A percentile compares a stretch with the other conserved stretches of the same genome.
Conservation (phyloP, 2,797 vertebrate species). For the Poeciliopsis gracilis region DNA sequence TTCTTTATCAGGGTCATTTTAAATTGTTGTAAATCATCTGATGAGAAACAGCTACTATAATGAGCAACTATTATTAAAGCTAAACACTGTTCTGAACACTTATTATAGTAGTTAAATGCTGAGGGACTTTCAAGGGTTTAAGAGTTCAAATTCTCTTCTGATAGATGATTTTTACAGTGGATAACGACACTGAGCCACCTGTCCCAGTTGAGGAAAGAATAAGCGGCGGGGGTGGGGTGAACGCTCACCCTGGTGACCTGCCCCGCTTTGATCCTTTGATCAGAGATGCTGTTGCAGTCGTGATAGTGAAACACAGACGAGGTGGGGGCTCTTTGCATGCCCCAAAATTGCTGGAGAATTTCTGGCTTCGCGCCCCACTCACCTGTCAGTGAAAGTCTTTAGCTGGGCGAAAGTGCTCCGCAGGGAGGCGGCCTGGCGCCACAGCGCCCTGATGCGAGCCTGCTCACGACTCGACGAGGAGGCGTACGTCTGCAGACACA, state of each 20-base stretch:
- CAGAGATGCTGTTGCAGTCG: constrained; percentile 49
- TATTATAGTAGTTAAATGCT: constrained; percentile 56
- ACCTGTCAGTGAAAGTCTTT: constrained; percentile 85
- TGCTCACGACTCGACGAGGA: constrained; percentile 73
- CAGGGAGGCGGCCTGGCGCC: constrained; percentile 86
- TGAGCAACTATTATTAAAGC: constrained; percentile 67
- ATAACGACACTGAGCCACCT: constrained; percentile 59
- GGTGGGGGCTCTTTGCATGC: constrained; percentile 47
- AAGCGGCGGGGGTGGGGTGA: constrained; percentile 35
- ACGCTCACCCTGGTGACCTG: constrained; percentile 62
- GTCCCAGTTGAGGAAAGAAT: constrained; percentile 58
- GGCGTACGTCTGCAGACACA: constrained; percentile 68
- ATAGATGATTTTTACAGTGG: constrained; percentile 68
- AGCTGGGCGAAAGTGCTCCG: constrained; percentile 83
- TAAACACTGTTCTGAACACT: constrained; percentile 65
- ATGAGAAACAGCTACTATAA: constrained; percentile 56
- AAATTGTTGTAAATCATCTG: constrained; percentile 57
- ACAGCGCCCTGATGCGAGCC: constrained; percentile 78
- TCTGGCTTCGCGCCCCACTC: constrained; percentile 68
- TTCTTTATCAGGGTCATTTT: constrained; percentile 55
- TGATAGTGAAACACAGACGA: constrained; percentile 46
- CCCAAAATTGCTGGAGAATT: constrained; percentile 42
- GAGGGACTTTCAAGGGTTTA: constrained; percentile 38
- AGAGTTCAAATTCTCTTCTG: constrained; percentile 52
- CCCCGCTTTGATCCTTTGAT: constrained; percentile 73